Conservation (phyloP, 1,140 invertebrate genomes). For the Theocolax elegans region DNA sequence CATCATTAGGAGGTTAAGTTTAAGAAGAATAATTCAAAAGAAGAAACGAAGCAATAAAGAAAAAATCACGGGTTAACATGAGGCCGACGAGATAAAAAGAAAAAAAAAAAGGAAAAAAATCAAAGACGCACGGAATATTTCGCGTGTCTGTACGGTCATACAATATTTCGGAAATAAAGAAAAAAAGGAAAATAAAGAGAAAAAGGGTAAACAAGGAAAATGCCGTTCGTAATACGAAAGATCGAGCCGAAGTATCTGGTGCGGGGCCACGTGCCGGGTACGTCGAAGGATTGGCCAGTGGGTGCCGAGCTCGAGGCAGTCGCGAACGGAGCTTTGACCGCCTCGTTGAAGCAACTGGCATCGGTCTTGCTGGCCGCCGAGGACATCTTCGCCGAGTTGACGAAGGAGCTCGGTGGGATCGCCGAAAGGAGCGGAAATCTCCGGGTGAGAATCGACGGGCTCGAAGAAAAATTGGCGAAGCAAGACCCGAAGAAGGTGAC, state of each 20-base stretch:
- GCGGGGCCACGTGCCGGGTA: constrained; percentile 62
- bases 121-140: no score
- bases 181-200: no score
- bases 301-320: constrained; percentile 67
- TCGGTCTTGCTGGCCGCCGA: constrained; percentile 68
- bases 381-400: constrained; percentile 69
- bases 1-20: no score
- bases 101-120: no score
- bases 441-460: constrained; percentile 59
- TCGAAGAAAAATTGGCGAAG: constrained; percentile 60
- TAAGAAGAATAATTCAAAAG: no score
- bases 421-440: constrained; percentile 67
- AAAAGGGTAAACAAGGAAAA: constrained; percentile 42
- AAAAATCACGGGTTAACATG: no score
- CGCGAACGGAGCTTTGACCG: constrained; percentile 68
- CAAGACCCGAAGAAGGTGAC: constrained; percentile 70
- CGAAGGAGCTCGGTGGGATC: constrained; percentile 66
- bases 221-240: constrained; percentile 66
- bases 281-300: constrained; percentile 59
- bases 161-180: no score
- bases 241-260: constrained; percentile 64
- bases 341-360: constrained; percentile 68
- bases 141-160: no score
- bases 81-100: no score
- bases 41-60: no score